Evolutionary conservation across 2,888 invertebrate species (phyloP).

Genomic region (Microplitis deprimator): DNA sequence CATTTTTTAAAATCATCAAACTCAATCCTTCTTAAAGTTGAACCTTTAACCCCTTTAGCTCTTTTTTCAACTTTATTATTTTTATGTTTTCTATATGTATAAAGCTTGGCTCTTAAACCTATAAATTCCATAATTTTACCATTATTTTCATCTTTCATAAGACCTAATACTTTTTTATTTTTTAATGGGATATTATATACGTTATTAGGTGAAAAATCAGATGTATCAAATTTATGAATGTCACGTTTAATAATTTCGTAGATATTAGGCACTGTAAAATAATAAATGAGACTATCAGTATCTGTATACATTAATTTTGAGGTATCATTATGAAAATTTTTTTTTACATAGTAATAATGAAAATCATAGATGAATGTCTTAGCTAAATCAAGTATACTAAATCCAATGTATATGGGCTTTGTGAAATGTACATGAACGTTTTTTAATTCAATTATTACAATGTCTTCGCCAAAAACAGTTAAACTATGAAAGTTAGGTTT

Average conservation of each 20-base stretch:
- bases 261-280: constrained; percentile 9
- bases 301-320: constrained; percentile 7
- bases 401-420: not conserved
- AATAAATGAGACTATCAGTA: constrained; percentile 19
- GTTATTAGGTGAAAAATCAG: too few relatives aligned
- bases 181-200: not conserved
- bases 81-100: constrained; percentile 3
- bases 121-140: constrained; percentile 35
- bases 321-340: not conserved
- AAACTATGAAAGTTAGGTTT: constrained; percentile 57
- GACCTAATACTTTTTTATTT: constrained; percentile 40
- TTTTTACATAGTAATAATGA: not conserved
- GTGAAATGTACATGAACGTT: constrained; percentile 32
- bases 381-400: not conserved
- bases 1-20: constrained; percentile 23
- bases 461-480: constrained; percentile 58
- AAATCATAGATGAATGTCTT: not conserved
- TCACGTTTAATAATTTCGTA: too few relatives aligned
- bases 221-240: too few relatives aligned
- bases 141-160: constrained; percentile 39
- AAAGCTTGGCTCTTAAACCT: constrained; percentile 26
- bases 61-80: not conserved
- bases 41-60: not conserved
- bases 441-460: constrained; percentile 60
- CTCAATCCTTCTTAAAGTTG: constrained; percentile 22